phyloP scores from a whole-genome alignment of 2,113 vertebrate genomes.

The Ctenodactylus gundi region DNA sequence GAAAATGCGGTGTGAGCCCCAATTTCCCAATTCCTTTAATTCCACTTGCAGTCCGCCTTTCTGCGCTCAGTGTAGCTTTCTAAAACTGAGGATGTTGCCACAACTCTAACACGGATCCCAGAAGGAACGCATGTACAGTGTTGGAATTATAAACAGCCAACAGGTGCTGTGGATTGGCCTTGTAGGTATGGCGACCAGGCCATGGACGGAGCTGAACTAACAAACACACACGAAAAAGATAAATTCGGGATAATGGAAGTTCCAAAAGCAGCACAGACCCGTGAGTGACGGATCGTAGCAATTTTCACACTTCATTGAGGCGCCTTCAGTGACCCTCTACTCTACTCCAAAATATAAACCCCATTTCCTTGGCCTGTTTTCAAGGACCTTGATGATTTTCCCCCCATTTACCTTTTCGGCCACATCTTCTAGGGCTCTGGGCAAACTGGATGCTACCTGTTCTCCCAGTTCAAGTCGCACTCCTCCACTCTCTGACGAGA shows the following conservation, averaged over 20 bases:
- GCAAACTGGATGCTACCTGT: neutral
- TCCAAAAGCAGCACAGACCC: neutral
- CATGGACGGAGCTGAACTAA: neutral
- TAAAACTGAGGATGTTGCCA: neutral
- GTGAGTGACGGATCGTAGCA: neutral
- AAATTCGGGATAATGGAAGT: neutral
- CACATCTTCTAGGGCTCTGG: neutral
- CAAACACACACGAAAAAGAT: neutral
- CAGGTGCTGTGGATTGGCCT: neutral
- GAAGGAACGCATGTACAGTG: neutral
- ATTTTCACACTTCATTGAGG: neutral
- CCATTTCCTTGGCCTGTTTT: neutral
- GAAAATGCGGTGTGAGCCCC: neutral
- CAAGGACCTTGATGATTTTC: neutral
- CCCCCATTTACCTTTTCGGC: neutral
- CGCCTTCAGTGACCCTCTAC: neutral
- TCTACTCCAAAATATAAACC: neutral
- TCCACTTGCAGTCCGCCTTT: too few relatives aligned
- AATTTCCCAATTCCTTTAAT: neutral
- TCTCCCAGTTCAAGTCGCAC: neutral
- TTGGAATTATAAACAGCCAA: neutral
- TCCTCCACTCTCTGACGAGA: neutral
- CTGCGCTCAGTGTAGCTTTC: neutral
- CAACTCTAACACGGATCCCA: rapidly evolving
- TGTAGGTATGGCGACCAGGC: neutral